phyloP scores from a whole-genome alignment of 1,140 invertebrate species.

The Tachypleus tridentatus region DNA sequence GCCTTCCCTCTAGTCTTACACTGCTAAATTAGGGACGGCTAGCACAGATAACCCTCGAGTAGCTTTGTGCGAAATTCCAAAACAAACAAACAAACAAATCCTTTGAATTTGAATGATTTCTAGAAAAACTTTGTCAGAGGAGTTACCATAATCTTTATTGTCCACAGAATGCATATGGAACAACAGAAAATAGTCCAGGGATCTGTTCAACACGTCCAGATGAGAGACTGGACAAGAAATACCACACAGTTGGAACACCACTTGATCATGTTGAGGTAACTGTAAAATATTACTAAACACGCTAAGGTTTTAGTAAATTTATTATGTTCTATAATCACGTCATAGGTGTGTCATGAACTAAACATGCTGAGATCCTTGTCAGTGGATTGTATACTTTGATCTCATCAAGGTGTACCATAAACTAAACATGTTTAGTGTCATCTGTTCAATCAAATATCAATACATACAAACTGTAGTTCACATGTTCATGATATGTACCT shows the following conservation, averaged over 20 bases:
- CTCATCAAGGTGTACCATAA: not conserved
- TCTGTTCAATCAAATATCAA: too few species aligned
- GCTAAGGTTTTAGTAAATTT: conserved; percentile 27
- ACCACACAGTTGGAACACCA: conserved; percentile 62
- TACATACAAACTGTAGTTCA: too few species aligned
- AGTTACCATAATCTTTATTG: too few species aligned
- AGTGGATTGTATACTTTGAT: conserved; percentile 4
- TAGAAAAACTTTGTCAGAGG: too few species aligned
- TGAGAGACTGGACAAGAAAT: conserved; percentile 51
- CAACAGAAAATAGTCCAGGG: conserved; percentile 73
- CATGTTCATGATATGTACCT: not conserved
- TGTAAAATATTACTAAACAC: too few species aligned
- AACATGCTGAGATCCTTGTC: conserved; percentile 4
- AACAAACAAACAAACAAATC: too few species aligned
- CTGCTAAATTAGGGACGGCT: too few species aligned
- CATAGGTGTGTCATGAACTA: conserved; percentile 4
- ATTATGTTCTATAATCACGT: conserved; percentile 18
- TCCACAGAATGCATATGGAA: conserved; percentile 63
- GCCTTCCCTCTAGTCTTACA: too few species aligned
- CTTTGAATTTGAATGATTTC: too few species aligned
- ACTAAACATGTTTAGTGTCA: not conserved
- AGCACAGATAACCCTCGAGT: too few species aligned
- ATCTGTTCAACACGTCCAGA: conserved; percentile 48
- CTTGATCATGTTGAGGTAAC: conserved; percentile 63
- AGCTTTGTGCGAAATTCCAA: too few species aligned